Evolutionary conservation across 2,113 vertebrate species (phyloP), one percentile per base, ranked within the genome.

Genomic region (Alligator mississippiensis): DNA sequence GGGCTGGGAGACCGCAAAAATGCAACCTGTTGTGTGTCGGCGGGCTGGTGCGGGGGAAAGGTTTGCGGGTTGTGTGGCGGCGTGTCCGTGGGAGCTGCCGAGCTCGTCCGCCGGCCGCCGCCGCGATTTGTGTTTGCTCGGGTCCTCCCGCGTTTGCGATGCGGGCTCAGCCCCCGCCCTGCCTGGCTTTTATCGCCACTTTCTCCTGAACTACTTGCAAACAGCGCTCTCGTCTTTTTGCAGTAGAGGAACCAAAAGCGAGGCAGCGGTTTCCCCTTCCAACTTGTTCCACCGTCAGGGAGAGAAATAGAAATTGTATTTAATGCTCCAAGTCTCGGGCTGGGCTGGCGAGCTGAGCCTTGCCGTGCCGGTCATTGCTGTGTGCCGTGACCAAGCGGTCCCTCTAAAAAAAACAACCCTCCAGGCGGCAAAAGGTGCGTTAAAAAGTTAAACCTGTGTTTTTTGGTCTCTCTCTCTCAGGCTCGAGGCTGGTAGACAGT

Each of bases 11-110:
- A 96, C 92, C 94, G 80, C 93, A 97, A 95, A 97, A 97, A 97
- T 98, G 95, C 96, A 97, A 97, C 97, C 95, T 97, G 96, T 97
- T 97, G 96, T 97, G 92, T 38, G 38, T 2, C 38, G 38, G 38
- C 38, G 38, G 83, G 92, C 22, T 78, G 3, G 62, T 62, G 64
- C 16, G 80, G 92, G 91, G 94, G 94, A 91, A 87, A 92, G 94
- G 90, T 96, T 93, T 57, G 80, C 78, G 60, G 57, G 57, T 28
- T 14, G 92, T 80, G 92, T 14, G 55, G 4, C 38, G 38, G 38
- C 78, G 77, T 91, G 91, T 80, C 78, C 86, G 80, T 38, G 92
- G 89, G 60, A 78, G 90, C 96, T 97, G 85, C 76, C 92, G 84
- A 77, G 94, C 87, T 79, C 96, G 93, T 76, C 57, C 92, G 17